Percentiles rank a stretch among this genome's conserved stretches.
These are phyloP conservation scores for Macropus fuliginosus DNA, from an alignment of 2,797 vertebrate species.

Conservation along the genomic window DNA sequence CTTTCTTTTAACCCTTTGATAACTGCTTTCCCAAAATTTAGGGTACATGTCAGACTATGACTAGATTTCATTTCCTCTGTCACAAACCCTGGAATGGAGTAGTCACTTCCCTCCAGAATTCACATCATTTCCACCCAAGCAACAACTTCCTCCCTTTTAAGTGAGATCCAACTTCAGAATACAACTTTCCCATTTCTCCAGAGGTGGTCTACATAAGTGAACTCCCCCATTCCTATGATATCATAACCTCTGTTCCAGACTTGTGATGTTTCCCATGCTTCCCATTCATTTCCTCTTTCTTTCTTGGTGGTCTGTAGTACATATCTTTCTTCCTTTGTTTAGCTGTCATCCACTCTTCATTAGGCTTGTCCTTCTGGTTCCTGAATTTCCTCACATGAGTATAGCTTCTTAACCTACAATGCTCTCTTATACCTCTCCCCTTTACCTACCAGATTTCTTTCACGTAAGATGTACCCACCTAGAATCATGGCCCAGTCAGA, in stretches of 20 bases:
- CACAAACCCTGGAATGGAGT: background rate
- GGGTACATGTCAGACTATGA: background rate
- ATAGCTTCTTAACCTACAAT: background rate
- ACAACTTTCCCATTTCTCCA: background rate
- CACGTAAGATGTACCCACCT: background rate
- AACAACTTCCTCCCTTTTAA: background rate
- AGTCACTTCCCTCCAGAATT: background rate
- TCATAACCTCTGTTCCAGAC: background rate
- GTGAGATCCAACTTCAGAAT: background rate
- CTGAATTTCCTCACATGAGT: background rate
- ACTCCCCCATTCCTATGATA: background rate
- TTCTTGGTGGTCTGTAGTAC: background rate
- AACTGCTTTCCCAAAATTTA: background rate
- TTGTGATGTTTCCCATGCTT: background rate
- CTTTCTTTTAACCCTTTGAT: background rate
- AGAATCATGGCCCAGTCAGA: background rate
- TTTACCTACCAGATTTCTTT: background rate
- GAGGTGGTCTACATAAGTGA: background rate
- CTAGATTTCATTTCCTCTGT: background rate
- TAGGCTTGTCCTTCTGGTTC: background rate
- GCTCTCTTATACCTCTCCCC: background rate
- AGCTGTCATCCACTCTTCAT: background rate
- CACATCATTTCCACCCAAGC: background rate
- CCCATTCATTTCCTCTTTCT: background rate
- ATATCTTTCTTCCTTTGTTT: background rate